Base-by-base conservation (phyloP, 2,888 invertebrate species). In the Seladonia tumulorum region DNA sequence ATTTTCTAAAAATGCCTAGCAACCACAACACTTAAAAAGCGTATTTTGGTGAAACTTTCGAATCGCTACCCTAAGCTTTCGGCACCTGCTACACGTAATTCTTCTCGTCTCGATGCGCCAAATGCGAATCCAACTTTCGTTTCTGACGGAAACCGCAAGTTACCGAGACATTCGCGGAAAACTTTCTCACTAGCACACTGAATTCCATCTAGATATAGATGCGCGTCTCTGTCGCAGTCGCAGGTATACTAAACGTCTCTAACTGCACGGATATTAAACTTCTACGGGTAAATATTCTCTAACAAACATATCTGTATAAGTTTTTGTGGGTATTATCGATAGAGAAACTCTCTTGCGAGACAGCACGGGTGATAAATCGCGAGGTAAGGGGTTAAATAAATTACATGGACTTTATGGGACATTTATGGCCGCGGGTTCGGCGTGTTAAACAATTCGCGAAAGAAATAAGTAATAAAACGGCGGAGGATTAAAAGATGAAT, bases 361-460 rank as follows among this genome's bases (percentile, higher is more conserved):
- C 5, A 29, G 29, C 29, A 7, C 2, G 14, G 63, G 16, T 8
- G 63, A 63, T 63, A 63, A 63, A 63, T 63, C 63, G 29, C 63
- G 63, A 29, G 25, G 5, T 7, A 63, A 63, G 63, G 63, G 63
- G 63, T 63, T 63, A 63, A 63, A 29, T 63, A 63, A 63, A 63
- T 63, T 63, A 63, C 63, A 2, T 3, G 63, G 63, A 29, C 8
- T 63, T 63, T 63, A 63, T 63, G 63, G 18, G 63, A 63, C 63
- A 29, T 29, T 63, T 63, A 63, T 63, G 29, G 63, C 5, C 63
- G 63, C 16, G 0, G 29, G 63, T 29, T 29, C 29, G 29, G 63
- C 63, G 66, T 39, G 66, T 68, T 68, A 68, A 70, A 39, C 70
- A 70, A 39, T 39, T 70, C 42, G 14, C n/a, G 70, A n/a, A 70